Evolutionary conservation across 2,888 invertebrate genomes (phyloP).

Genomic region (Euclidia mi): DNA sequence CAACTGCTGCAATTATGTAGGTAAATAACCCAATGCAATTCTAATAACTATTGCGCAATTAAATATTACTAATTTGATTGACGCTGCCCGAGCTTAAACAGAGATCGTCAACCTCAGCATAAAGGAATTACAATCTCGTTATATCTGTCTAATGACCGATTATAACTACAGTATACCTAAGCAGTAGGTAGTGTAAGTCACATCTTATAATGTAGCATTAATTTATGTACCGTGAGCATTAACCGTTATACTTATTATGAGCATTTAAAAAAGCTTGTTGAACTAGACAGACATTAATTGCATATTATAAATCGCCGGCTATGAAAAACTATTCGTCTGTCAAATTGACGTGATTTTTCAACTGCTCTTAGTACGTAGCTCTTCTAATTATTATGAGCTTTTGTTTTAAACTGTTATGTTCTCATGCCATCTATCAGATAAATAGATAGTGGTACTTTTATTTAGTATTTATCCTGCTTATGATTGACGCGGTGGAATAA

Average conservation of each 20-base stretch:
- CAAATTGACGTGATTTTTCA: conserved; percentile 7
- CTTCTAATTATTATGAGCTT: conserved; percentile 11
- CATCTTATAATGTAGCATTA: conserved; percentile 37
- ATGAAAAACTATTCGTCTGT: conserved; percentile 8
- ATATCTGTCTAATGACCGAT: conserved; percentile 49
- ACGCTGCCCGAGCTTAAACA: conserved; percentile 2
- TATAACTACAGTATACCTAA: conserved; percentile 31
- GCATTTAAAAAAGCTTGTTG: conserved; percentile 24
- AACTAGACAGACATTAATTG: conserved; percentile 15
- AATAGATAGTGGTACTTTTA: no score
- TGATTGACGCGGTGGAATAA: no score
- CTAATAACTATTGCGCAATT: no score
- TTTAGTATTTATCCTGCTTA: no score
- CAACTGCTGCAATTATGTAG: no score
- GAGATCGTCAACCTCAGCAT: conserved; percentile 54
- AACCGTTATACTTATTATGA: conserved; percentile 49
- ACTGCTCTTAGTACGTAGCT: conserved; percentile 4
- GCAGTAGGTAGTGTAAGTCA: conserved; percentile 32
- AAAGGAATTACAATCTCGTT: conserved; percentile 30
- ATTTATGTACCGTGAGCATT: conserved; percentile 31
- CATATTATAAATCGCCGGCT: conserved; percentile 9
- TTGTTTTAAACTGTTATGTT: not conserved
- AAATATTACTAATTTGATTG: no score
- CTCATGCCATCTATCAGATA: no score
- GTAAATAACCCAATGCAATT: no score